A percentile compares a stretch with the other conserved stretches of the same genome.
Evolutionary conservation across 2,888 invertebrate species (phyloP).

Genomic region (Apeira syringaria): DNA sequence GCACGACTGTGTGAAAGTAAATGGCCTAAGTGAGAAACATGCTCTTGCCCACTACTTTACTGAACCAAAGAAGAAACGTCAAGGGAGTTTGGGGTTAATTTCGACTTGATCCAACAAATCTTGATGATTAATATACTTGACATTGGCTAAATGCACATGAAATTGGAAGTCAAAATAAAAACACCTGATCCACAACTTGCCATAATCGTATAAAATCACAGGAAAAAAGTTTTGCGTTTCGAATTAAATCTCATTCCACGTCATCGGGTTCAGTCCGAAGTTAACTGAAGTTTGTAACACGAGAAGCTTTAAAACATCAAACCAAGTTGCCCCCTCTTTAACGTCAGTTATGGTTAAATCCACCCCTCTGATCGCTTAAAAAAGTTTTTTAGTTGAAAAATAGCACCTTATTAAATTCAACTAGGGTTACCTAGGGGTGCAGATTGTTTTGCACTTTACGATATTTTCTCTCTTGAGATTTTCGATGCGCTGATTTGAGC

Average conservation of each 20-base stretch:
- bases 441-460: slow-evolving; percentile 25
- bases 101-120: too few species aligned
- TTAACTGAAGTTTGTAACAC: slow-evolving; percentile 12
- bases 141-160: too few species aligned
- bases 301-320: slow-evolving; percentile 35
- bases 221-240: background rate
- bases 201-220: too few species aligned
- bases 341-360: slow-evolving; percentile 31
- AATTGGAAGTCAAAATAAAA: too few species aligned
- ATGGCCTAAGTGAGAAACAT: too few species aligned
- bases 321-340: slow-evolving; percentile 30
- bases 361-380: slow-evolving; percentile 22
- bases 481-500: slow-evolving; percentile 15
- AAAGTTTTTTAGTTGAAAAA: slow-evolving; percentile 35
- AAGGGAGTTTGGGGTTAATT: too few species aligned
- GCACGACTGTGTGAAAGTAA: too few species aligned
- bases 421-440: slow-evolving; percentile 20
- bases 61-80: too few species aligned
- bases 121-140: too few species aligned
- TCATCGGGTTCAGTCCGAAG: background rate
- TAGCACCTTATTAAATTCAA: slow-evolving; percentile 32
- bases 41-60: too few species aligned
- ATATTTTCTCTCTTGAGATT: slow-evolving; percentile 30
- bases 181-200: too few species aligned
- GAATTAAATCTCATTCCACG: background rate